Conservation (phyloP, 2,888 invertebrate species). For the Metellina segmentata region DNA sequence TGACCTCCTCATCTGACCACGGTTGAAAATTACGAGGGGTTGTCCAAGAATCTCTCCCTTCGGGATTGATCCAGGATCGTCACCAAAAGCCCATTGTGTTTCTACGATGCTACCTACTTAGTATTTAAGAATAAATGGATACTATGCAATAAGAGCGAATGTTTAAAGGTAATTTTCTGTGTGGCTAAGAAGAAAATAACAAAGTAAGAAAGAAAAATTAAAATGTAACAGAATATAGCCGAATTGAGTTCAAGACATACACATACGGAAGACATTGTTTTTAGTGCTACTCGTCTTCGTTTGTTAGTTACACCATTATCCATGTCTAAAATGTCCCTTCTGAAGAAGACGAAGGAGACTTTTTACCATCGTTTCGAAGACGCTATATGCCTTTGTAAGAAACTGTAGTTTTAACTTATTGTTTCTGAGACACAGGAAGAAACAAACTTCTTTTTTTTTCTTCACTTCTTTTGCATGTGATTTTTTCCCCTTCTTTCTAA, state of each 20-base stretch:
- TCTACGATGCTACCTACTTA: too few relatives aligned
- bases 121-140: too few relatives aligned
- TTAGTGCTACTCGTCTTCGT: slow-evolving; percentile 30
- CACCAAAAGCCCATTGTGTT: too few relatives aligned
- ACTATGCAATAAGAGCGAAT: too few relatives aligned
- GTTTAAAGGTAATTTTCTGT: too few relatives aligned
- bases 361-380: not conserved
- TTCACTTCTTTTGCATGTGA: slow-evolving; percentile 15
- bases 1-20: too few relatives aligned
- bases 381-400: slow-evolving; percentile 61
- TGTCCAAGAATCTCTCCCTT: too few relatives aligned
- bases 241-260: slow-evolving; percentile 25
- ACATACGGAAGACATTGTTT: slow-evolving; percentile 53
- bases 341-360: slow-evolving; percentile 49
- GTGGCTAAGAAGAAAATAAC: not conserved
- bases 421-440: slow-evolving; percentile 49
- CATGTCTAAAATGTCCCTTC: slow-evolving; percentile 24
- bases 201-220: slow-evolving; percentile 13
- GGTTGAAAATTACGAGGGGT: too few relatives aligned
- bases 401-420: slow-evolving; percentile 64
- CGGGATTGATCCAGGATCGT: too few relatives aligned
- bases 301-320: slow-evolving; percentile 48
- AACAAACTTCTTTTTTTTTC: slow-evolving; percentile 46
- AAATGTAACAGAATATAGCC: slow-evolving; percentile 25
- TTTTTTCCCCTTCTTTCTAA: slow-evolving; percentile 35